A percentile compares a stretch with the other conserved stretches of the same genome.
Conservation (phyloP, 2,888 invertebrate species). For the Endotricha flammealis region DNA sequence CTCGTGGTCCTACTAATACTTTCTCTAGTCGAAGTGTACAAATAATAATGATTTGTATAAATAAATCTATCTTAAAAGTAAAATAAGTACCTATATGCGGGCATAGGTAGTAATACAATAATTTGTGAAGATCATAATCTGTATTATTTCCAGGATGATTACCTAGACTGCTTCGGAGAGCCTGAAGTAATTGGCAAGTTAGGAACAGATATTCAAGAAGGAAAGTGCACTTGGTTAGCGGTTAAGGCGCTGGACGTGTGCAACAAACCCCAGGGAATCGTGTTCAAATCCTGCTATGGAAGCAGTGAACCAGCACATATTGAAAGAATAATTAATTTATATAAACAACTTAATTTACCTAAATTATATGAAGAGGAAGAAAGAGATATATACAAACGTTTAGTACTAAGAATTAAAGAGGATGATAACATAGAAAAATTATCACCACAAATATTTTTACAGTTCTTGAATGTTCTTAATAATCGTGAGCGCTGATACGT, state of each 20-base stretch:
- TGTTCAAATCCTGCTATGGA: constrained; percentile 86
- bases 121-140: too few species aligned
- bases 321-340: constrained; percentile 50
- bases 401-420: constrained; percentile 75
- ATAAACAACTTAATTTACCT: constrained; percentile 82
- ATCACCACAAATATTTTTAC: constrained; percentile 9
- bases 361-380: constrained; percentile 84
- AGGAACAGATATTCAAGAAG: constrained; percentile 77
- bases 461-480: constrained; percentile 11
- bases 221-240: constrained; percentile 95
- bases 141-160: constrained; percentile 81
- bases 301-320: constrained; percentile 80
- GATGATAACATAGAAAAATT: constrained; percentile 6
- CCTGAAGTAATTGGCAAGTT: constrained; percentile 35
- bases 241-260: constrained; percentile 87
- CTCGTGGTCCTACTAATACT: too few species aligned
- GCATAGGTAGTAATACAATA: too few species aligned
- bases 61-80: too few species aligned
- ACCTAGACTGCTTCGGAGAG: constrained; percentile 91
- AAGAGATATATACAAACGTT: constrained; percentile 83
- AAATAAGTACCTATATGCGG: too few species aligned
- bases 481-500: neutral
- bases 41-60: too few species aligned
- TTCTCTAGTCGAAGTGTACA: too few species aligned
- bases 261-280: constrained; percentile 79